These are phyloP conservation scores for Acanthaster planci DNA, from an alignment of 35 echinoderm and acorn worm genomes.

Conservation along the genomic window DNA sequence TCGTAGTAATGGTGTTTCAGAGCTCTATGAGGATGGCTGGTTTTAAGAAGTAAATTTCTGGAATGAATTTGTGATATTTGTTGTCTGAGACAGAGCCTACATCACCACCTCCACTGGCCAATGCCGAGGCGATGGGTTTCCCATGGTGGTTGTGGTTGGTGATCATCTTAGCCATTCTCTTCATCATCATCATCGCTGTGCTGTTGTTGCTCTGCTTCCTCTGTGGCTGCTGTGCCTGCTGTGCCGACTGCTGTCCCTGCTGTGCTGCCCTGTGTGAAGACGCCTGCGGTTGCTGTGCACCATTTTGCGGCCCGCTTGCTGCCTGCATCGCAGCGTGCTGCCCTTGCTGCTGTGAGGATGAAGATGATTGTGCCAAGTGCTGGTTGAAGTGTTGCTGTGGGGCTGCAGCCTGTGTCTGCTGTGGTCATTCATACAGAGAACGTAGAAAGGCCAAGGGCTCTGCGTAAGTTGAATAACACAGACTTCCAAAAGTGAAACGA, in stretches of 20 bases:
- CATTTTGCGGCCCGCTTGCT: slow-evolving; percentile 22
- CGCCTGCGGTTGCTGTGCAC: slow-evolving; percentile 37
- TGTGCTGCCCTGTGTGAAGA: slow-evolving; percentile 50
- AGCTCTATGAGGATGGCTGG: too few relatives aligned
- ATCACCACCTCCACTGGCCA: background rate
- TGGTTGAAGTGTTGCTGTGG: slow-evolving; percentile 48
- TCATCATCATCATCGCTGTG: slow-evolving; percentile 52
- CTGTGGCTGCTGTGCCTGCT: slow-evolving; percentile 65
- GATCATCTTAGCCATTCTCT: slow-evolving; percentile 47
- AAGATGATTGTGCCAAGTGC: slow-evolving; percentile 58
- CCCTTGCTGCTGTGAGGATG: slow-evolving; percentile 64
- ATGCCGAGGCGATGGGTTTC: slow-evolving; percentile 29
- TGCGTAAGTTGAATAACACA: background rate
- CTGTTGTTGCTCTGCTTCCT: slow-evolving; percentile 52
- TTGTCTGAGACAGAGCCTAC: slow-evolving; percentile 1
- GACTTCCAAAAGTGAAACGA: too few relatives aligned
- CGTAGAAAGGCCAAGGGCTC: slow-evolving; percentile 33
- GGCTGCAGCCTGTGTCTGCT: slow-evolving; percentile 57
- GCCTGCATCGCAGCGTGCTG: slow-evolving; percentile 32
- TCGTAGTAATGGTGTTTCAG: too few relatives aligned
- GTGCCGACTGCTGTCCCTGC: slow-evolving; percentile 41
- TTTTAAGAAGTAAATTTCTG: too few relatives aligned
- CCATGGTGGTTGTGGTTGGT: slow-evolving; percentile 68
- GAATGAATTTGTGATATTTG: too few relatives aligned
- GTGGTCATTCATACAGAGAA: slow-evolving; percentile 57